Evolutionary conservation across 2,113 vertebrate species (phyloP).

Genomic region (Phrynosoma blainvillii): DNA sequence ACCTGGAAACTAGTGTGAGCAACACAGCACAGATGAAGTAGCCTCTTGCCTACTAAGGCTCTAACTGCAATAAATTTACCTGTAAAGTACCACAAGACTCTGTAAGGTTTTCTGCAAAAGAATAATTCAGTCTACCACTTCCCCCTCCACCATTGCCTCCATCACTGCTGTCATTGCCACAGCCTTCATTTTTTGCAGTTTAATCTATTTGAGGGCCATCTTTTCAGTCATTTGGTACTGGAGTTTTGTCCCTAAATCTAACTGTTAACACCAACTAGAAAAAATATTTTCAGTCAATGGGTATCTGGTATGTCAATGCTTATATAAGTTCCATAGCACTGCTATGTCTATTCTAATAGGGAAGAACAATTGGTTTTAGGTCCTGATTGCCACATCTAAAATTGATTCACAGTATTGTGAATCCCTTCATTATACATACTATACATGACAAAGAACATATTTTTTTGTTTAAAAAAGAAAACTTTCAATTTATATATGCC

Average conservation of each 20-base stretch:
- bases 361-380: too few species aligned
- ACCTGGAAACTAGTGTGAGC: not conserved
- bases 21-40: not conserved
- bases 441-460: not conserved
- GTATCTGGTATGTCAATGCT: too few species aligned
- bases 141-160: too few species aligned
- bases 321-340: too few species aligned
- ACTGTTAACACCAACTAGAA: too few species aligned
- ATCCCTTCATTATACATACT: not conserved
- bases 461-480: conserved; percentile 2
- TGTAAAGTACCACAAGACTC: not conserved
- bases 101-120: not conserved
- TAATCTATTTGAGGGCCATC: not conserved
- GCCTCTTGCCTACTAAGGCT: not conserved
- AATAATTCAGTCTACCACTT: not conserved
- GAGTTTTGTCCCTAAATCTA: not conserved
- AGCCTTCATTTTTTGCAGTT: not conserved
- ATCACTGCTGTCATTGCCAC: too few species aligned
- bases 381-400: not conserved
- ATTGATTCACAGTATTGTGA: not conserved
- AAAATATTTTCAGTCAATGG: too few species aligned
- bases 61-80: not conserved
- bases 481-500: not conserved
- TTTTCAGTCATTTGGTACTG: not conserved
- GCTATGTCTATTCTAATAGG: too few species aligned